phyloP scores from a whole-genome alignment of 2,888 invertebrate genomes.

The Dasypogon diadema region DNA sequence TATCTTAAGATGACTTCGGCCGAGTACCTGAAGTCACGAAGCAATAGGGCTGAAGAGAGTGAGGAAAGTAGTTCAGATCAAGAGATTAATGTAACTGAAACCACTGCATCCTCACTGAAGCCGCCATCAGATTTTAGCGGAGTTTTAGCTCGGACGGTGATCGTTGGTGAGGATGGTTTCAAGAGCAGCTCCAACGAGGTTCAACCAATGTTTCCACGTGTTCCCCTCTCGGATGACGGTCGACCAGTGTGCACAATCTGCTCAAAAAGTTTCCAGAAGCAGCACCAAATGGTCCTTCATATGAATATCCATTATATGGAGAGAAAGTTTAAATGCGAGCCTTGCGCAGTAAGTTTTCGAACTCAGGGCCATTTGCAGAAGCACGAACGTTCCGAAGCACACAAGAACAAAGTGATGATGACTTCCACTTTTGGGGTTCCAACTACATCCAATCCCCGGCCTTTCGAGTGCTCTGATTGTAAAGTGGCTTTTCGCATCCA shows the following conservation, averaged over 20 bases:
- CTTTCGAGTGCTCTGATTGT: conserved; percentile 96
- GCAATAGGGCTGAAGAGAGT: conserved; percentile 56
- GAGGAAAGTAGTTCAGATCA: conserved; percentile 59
- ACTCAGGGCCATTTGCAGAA: conserved; percentile 93
- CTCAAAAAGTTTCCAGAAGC: conserved; percentile 91
- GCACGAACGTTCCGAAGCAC: conserved; percentile 91
- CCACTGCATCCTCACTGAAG: conserved; percentile 40
- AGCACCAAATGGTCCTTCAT: conserved; percentile 89
- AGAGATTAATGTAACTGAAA: conserved; percentile 51
- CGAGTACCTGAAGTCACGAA: conserved; percentile 53
- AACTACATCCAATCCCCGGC: conserved; percentile 89
- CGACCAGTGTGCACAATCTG: conserved; percentile 87
- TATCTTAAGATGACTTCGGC: conserved; percentile 73
- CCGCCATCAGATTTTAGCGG: conserved; percentile 64
- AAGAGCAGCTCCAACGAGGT: conserved; percentile 69
- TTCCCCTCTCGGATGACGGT: conserved; percentile 77
- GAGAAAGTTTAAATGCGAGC: conserved; percentile 89
- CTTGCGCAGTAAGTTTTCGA: conserved; percentile 91
- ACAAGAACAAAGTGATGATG: conserved; percentile 93
- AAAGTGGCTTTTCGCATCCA: conserved; percentile 96
- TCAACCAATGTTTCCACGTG: conserved; percentile 69
- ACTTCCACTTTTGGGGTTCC: conserved; percentile 87
- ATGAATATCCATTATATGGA: conserved; percentile 97
- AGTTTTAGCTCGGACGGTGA: conserved; percentile 66
- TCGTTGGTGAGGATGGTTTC: conserved; percentile 76